Conservation (phyloP, 2,797 vertebrate genomes). For the Danio albolineatus region DNA sequence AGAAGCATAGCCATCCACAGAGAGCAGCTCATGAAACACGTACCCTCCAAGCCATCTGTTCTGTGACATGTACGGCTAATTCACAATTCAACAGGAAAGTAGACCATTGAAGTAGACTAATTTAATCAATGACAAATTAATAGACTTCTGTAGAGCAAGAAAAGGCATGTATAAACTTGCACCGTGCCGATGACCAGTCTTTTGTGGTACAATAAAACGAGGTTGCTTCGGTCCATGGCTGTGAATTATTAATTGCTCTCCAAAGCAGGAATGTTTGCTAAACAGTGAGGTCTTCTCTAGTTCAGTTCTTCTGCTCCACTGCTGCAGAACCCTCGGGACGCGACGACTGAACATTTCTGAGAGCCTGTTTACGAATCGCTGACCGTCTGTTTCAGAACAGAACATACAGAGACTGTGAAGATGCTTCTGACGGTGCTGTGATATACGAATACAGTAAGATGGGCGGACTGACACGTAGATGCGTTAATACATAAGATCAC, state of each 20-base stretch:
- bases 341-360: slow-evolving; percentile 73
- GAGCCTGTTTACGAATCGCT: slow-evolving; percentile 70
- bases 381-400: slow-evolving; percentile 68
- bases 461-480: not conserved
- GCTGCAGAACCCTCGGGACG: slow-evolving; percentile 77
- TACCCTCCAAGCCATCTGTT: slow-evolving; percentile 42
- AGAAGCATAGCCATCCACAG: slow-evolving; percentile 25
- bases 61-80: slow-evolving; percentile 27
- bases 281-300: slow-evolving; percentile 85
- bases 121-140: slow-evolving; percentile 53
- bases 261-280: slow-evolving; percentile 85
- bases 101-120: slow-evolving; percentile 21
- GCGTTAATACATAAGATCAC: not conserved
- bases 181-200: slow-evolving; percentile 40
- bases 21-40: slow-evolving; percentile 30
- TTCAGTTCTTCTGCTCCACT: slow-evolving; percentile 86
- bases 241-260: slow-evolving; percentile 86
- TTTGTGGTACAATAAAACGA: slow-evolving; percentile 79
- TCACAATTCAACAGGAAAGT: slow-evolving; percentile 21
- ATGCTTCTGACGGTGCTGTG: slow-evolving; percentile 19
- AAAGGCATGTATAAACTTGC: slow-evolving; percentile 31
- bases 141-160: slow-evolving; percentile 11
- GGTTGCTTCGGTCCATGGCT: slow-evolving; percentile 79
- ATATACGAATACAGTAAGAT: not conserved
- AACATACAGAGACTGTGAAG: slow-evolving; percentile 50